phyloP scores from a whole-genome alignment of 2,113 vertebrate genomes.

The Antidorcas marsupialis region DNA sequence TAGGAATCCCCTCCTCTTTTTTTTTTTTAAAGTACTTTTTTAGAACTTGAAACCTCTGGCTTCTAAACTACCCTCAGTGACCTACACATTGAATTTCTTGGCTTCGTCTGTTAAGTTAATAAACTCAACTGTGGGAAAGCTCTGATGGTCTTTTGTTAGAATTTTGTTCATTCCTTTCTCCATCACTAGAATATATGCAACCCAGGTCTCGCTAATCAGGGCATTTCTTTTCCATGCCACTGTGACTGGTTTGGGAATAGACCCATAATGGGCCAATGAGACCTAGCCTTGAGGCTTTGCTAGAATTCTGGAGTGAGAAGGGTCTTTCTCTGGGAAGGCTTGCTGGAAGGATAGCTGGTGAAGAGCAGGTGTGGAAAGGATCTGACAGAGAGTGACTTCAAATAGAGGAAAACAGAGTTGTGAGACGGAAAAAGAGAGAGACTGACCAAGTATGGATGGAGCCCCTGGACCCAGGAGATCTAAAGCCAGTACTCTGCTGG shows the following conservation, averaged over 20 bases:
- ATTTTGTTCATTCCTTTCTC: not conserved
- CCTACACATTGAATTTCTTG: not conserved
- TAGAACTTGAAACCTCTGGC: conserved; percentile 22
- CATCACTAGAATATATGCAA: not conserved
- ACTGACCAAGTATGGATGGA: not conserved
- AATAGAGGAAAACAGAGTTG: not conserved
- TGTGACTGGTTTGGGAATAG: not conserved
- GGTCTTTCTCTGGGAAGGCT: not conserved
- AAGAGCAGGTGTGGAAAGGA: not conserved
- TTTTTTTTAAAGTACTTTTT: not conserved
- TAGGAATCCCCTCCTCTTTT: not conserved
- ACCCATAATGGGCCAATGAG: not conserved
- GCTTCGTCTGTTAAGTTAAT: not conserved
- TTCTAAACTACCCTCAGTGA: not conserved
- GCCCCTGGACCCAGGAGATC: not conserved
- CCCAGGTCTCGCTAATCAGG: not conserved
- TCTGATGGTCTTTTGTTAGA: not conserved
- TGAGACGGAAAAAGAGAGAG: not conserved
- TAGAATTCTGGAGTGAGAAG: not conserved
- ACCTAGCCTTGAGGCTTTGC: not conserved
- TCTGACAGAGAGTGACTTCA: conserved; percentile 15
- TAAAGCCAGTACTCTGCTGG: not conserved
- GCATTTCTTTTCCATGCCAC: not conserved
- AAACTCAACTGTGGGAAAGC: not conserved
- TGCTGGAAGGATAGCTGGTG: not conserved